A percentile compares a stretch with the other conserved stretches of the same genome.
These are phyloP conservation scores for Condylura cristata DNA, from an alignment of 2,113 vertebrate species.

Conservation along the genomic window DNA sequence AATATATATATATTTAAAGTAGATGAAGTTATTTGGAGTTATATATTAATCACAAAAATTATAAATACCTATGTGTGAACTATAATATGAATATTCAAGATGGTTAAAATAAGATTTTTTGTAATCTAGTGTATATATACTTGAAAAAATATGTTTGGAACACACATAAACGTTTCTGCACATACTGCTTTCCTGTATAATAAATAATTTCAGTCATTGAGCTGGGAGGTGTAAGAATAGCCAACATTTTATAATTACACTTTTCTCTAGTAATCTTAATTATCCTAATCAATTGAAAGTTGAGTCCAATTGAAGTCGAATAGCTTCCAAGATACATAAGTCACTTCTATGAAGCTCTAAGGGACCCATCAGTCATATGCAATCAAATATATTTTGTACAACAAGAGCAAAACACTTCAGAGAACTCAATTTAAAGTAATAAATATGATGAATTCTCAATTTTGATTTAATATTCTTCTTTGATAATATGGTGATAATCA, in stretches of 20 bases:
- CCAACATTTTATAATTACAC: not conserved
- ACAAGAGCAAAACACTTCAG: constrained; percentile 16
- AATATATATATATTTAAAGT: not conserved
- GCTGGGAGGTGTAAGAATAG: not conserved
- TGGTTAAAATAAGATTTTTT: not conserved
- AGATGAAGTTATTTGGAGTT: not conserved
- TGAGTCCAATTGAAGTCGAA: not conserved
- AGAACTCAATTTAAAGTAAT: constrained; percentile 25
- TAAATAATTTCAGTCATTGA: accelerated
- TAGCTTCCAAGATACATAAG: not conserved
- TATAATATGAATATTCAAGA: not conserved
- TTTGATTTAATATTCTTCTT: constrained; percentile 16
- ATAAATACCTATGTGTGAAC: not conserved
- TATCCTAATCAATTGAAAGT: not conserved
- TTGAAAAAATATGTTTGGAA: not conserved
- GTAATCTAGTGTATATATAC: not conserved
- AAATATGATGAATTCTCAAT: not conserved
- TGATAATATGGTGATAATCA: not conserved
- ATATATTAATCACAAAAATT: not conserved
- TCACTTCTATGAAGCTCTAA: constrained; percentile 10
- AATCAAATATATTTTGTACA: constrained; percentile 33
- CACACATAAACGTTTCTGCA: not conserved
- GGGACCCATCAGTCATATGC: not conserved
- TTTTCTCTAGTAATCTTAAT: constrained; percentile 14
- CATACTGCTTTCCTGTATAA: not conserved